phyloP scores from a whole-genome alignment of 1,140 invertebrate genomes.

The Neotoxoptera formosana region DNA sequence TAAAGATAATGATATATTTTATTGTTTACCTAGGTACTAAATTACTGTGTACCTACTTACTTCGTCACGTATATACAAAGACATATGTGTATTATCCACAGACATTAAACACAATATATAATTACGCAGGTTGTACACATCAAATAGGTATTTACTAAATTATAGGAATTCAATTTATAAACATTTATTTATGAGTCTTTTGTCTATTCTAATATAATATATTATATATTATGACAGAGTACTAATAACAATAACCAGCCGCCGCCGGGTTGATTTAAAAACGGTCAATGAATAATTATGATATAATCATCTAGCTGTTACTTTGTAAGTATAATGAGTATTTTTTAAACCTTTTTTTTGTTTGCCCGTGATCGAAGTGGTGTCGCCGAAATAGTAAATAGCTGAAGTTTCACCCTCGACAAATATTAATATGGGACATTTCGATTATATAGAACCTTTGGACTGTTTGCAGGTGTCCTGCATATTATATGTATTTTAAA shows the following conservation, averaged over 20 bases:
- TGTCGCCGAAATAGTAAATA: too few species aligned
- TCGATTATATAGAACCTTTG: too few species aligned
- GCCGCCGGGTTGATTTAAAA: not conserved
- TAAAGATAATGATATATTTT: not conserved
- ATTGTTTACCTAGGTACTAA: not conserved
- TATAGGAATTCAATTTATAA: not conserved
- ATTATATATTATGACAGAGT: not conserved
- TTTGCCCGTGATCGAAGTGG: too few species aligned
- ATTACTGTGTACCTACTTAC: too few species aligned
- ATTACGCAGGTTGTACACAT: not conserved
- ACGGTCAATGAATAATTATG: not conserved
- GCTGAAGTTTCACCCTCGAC: too few species aligned
- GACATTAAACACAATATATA: not conserved
- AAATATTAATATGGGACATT: too few species aligned
- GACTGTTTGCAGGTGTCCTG: too few species aligned
- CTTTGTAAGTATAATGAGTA: too few species aligned
- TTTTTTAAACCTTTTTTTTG: too few species aligned
- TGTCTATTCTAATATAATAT: too few species aligned
- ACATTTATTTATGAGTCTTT: not conserved
- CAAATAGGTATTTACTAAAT: not conserved
- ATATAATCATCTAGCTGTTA: too few species aligned
- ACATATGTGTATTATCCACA: not conserved
- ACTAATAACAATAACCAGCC: not conserved
- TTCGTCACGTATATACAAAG: not conserved
- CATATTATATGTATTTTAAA: too few species aligned